phyloP scores from a whole-genome alignment of 2,797 vertebrate genomes.

The Gadopsis marmoratus region DNA sequence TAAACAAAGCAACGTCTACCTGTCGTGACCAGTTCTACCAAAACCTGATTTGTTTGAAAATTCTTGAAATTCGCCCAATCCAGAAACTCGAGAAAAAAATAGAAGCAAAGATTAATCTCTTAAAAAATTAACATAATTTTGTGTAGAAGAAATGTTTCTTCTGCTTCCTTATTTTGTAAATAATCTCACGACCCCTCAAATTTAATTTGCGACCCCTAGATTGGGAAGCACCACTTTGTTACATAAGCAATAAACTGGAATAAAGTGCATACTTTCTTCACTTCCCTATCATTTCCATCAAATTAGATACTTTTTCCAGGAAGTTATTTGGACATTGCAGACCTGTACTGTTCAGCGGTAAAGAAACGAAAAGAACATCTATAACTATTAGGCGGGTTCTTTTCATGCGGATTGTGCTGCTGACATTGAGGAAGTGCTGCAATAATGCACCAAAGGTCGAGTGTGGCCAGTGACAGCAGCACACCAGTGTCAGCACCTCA shows the following conservation, averaged over 20 bases:
- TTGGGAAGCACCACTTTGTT: not conserved
- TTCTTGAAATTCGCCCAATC: no score
- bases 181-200: not conserved
- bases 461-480: not conserved
- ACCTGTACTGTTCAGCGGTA: not conserved
- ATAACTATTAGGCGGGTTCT: not conserved
- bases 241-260: not conserved
- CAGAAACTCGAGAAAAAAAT: no score
- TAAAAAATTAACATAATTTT: not conserved
- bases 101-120: no score
- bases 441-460: constrained; percentile 9
- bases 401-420: not conserved
- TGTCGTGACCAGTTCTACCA: not conserved
- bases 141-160: not conserved
- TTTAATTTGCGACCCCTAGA: not conserved
- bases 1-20: not conserved
- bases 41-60: not conserved
- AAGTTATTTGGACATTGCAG: not conserved
- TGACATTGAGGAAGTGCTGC: constrained; percentile 6
- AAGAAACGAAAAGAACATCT: not conserved
- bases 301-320: not conserved
- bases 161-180: no score
- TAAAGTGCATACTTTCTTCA: not conserved
- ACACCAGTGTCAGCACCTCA: constrained; percentile 39
- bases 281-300: not conserved